Percentiles rank a stretch among this genome's conserved stretches.
phyloP scores from a whole-genome alignment of 2,797 vertebrate genomes.

The Hyperoplus immaculatus region DNA sequence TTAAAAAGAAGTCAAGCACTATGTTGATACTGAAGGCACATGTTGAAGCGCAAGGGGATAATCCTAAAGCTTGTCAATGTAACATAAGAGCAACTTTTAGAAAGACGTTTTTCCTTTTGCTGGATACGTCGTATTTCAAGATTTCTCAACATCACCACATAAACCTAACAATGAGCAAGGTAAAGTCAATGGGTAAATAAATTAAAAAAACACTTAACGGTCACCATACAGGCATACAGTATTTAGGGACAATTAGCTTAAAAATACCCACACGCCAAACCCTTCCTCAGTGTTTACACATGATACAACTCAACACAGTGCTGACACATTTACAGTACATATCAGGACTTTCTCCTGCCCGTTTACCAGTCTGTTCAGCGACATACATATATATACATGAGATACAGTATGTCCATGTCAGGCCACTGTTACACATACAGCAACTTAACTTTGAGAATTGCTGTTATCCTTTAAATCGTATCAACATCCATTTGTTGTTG shows the following conservation, averaged over 20 bases:
- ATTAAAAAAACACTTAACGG: constrained; percentile 36
- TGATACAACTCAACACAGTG: constrained; percentile 47
- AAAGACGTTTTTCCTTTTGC: not conserved
- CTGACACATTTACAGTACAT: constrained; percentile 54
- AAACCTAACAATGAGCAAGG: constrained; percentile 7
- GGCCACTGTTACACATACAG: constrained; percentile 33
- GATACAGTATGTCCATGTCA: constrained; percentile 4
- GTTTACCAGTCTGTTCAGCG: constrained; percentile 17
- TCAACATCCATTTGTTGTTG: constrained; percentile 24
- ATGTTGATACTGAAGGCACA: constrained; percentile 48
- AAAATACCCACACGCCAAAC: constrained; percentile 30
- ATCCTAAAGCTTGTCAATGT: constrained; percentile 25
- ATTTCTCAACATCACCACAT: not conserved
- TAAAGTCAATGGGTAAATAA: constrained; percentile 29
- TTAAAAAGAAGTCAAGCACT: constrained; percentile 1
- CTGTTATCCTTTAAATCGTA: constrained; percentile 2
- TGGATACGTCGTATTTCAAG: not conserved
- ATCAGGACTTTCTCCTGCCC: constrained; percentile 1
- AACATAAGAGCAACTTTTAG: constrained; percentile 39
- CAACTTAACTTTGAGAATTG: constrained; percentile 18
- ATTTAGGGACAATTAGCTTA: not conserved
- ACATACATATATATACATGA: not conserved
- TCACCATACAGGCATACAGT: constrained; percentile 22
- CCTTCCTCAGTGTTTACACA: constrained; percentile 51
- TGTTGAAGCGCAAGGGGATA: constrained; percentile 22